These are phyloP conservation scores for Ladona fulva DNA, from an alignment of 1,140 invertebrate species.

Conservation along the genomic window DNA sequence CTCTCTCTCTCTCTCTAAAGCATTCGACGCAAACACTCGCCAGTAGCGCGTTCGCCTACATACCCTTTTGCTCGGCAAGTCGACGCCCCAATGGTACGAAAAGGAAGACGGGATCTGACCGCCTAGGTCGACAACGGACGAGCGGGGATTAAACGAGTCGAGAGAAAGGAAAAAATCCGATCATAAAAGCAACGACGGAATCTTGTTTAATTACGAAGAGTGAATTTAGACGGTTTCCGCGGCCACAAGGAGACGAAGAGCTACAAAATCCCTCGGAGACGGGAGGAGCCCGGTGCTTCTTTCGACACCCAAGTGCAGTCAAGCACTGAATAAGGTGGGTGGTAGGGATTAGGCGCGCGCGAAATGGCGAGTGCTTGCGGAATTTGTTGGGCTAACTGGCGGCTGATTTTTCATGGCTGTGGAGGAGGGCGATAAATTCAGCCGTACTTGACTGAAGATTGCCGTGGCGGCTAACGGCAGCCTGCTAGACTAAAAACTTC, in stretches of 20 bases:
- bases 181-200: not conserved
- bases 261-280: not conserved
- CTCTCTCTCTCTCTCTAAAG: not conserved
- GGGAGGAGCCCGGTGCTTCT: not conserved
- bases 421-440: constrained; percentile 14
- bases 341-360: not conserved
- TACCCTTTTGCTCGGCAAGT: not conserved
- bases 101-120: not conserved
- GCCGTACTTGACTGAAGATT: constrained; percentile 15
- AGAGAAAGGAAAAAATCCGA: not conserved
- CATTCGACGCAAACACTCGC: not conserved
- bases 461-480: not conserved
- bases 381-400: constrained; percentile 12
- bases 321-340: not conserved
- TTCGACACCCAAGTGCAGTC: not conserved
- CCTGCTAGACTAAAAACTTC: not conserved
- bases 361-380: not conserved
- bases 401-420: constrained; percentile 15
- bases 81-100: not conserved
- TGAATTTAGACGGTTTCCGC: not conserved
- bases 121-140: not conserved
- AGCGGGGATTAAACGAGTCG: not conserved
- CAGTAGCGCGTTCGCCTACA: not conserved
- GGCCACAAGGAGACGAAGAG: not conserved
- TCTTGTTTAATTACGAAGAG: not conserved